phyloP scores from a whole-genome alignment of 1,140 invertebrate species.

The Lanistes nyassanus region DNA sequence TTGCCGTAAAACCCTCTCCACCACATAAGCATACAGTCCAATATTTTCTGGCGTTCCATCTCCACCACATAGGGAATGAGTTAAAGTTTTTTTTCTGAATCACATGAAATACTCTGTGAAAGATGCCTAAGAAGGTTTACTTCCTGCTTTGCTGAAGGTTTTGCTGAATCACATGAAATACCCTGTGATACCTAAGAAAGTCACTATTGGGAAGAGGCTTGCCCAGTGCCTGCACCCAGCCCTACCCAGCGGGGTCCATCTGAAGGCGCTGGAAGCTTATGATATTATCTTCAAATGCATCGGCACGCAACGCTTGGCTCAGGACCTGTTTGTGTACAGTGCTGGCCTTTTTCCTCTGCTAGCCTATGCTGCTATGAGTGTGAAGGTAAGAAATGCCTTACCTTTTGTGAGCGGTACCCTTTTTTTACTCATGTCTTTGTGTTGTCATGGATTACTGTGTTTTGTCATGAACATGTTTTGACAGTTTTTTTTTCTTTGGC shows the following conservation, averaged over 20 bases:
- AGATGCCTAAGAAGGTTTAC: background rate
- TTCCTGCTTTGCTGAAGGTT: slow-evolving; percentile 72
- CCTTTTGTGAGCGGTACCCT: background rate
- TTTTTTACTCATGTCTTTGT: background rate
- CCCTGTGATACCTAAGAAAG: slow-evolving; percentile 87
- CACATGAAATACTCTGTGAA: background rate
- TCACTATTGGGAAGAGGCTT: slow-evolving; percentile 91
- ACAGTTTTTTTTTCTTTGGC: too few relatives aligned
- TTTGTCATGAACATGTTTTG: too few relatives aligned
- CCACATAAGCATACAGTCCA: too few relatives aligned
- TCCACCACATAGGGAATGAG: too few relatives aligned
- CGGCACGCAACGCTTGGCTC: slow-evolving; percentile 82
- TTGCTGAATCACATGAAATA: slow-evolving; percentile 79
- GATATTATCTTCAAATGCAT: slow-evolving; percentile 93
- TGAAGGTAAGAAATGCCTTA: slow-evolving; percentile 48
- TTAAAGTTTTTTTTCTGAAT: too few relatives aligned
- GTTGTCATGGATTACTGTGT: background rate
- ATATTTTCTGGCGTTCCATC: too few relatives aligned
- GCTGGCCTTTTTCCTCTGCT: slow-evolving; percentile 89
- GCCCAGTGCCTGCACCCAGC: slow-evolving; percentile 96
- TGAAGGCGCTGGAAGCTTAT: slow-evolving; percentile 94
- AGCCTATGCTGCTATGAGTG: slow-evolving; percentile 88
- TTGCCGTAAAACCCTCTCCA: too few relatives aligned
- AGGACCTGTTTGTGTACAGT: slow-evolving; percentile 87
- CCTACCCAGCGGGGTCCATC: slow-evolving; percentile 87